Conservation (phyloP, 2,888 invertebrate species). For the Heliconius charithonia region DNA sequence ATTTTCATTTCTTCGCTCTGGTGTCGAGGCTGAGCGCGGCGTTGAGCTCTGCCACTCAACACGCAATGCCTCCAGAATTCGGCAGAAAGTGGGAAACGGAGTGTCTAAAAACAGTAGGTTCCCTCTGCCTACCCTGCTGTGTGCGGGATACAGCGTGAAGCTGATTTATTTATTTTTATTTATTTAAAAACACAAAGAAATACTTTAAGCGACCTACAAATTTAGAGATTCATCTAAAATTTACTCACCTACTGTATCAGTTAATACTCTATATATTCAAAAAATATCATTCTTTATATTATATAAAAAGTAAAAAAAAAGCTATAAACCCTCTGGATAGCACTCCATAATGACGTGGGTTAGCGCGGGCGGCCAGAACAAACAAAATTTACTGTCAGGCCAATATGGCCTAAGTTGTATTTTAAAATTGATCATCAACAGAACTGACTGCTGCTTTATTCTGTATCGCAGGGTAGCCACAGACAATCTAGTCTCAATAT, state of each 20-base stretch:
- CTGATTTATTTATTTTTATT: too few relatives aligned
- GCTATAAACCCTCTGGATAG: conserved; percentile 79
- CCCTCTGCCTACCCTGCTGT: too few relatives aligned
- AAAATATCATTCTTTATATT: conserved; percentile 80
- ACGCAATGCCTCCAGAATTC: too few relatives aligned
- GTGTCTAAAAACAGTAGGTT: too few relatives aligned
- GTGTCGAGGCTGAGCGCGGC: too few relatives aligned
- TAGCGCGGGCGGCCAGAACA: conserved; percentile 81
- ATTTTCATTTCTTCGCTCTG: too few relatives aligned
- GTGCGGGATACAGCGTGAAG: too few relatives aligned
- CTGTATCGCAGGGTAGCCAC: too few relatives aligned
- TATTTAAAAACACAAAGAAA: too few relatives aligned
- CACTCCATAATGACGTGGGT: conserved; percentile 82
- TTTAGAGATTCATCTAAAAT: conserved; percentile 39
- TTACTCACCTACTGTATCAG: conserved; percentile 59
- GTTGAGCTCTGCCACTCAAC: too few relatives aligned
- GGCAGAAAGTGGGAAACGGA: too few relatives aligned
- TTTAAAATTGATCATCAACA: background rate
- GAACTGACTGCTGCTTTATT: background rate
- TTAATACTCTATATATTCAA: conserved; percentile 74
- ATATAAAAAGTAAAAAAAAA: conserved; percentile 63
- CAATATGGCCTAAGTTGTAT: conserved; percentile 11
- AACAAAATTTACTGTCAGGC: conserved; percentile 60
- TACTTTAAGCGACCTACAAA: background rate
- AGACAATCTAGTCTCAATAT: background rate